Percentiles rank a stretch among this genome's conserved stretches.
phyloP scores from a whole-genome alignment of 2,797 vertebrate species.

The Rhabdomys pumilio region DNA sequence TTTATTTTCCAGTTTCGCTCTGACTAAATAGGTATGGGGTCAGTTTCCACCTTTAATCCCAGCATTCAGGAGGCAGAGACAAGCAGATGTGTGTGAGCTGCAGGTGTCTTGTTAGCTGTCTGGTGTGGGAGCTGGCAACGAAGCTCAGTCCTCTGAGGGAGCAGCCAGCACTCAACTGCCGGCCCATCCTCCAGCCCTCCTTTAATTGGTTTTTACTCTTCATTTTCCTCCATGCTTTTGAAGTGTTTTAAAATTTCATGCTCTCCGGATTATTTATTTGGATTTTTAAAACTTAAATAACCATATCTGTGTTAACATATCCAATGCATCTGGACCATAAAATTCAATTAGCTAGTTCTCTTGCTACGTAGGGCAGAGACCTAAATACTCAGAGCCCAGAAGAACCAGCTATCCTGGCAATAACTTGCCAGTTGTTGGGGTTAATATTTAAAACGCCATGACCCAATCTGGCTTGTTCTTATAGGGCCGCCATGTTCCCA shows the following conservation, averaged over 20 bases:
- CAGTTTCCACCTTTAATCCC: neutral
- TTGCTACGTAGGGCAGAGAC: neutral
- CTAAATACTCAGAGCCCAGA: neutral
- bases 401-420: fast-evolving
- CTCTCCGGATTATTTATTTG: constrained; percentile 65
- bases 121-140: too few species aligned
- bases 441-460: too few species aligned
- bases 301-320: constrained; percentile 54
- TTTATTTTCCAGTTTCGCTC: neutral
- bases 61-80: neutral
- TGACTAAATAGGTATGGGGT: neutral
- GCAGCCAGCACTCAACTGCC: too few species aligned
- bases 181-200: too few species aligned
- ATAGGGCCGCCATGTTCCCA: too few species aligned
- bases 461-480: too few species aligned
- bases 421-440: neutral
- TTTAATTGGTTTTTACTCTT: constrained; percentile 12
- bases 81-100: neutral
- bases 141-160: neutral
- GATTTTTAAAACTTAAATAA: constrained; percentile 50
- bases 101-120: neutral
- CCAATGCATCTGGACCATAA: constrained; percentile 29
- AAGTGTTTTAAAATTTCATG: constrained; percentile 15
- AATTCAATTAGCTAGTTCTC: constrained; percentile 13
- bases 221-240: neutral